phyloP scores from a whole-genome alignment of 2,113 vertebrate genomes.

The mouse (Mus musculus) region DNA sequence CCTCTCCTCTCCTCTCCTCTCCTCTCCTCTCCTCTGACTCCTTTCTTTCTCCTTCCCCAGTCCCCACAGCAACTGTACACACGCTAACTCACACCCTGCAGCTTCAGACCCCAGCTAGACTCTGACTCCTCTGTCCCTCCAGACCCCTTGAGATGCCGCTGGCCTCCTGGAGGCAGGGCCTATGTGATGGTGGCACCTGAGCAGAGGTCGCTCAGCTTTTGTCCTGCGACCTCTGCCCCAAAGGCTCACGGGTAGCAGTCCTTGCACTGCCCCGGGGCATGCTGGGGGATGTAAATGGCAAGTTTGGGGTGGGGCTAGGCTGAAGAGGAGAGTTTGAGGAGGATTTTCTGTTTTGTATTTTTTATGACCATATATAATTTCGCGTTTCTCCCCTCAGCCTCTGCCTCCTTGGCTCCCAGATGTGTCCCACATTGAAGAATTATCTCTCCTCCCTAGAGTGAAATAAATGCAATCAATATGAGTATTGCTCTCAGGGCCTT shows the following conservation, averaged over 20 bases:
- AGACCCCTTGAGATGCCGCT: background rate
- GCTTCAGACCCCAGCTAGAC: background rate
- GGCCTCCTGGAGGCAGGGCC: background rate
- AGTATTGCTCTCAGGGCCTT: conserved; percentile 99
- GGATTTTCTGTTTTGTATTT: conserved; percentile 80
- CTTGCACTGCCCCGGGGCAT: background rate
- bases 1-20: too few relatives aligned
- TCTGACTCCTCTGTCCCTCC: background rate
- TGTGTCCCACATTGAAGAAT: conserved; percentile 99
- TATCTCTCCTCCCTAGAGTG: conserved; percentile 99
- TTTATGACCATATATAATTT: conserved; percentile 95
- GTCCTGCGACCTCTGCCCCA: conserved; percentile 36
- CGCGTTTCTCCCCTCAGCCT: conserved; percentile 97
- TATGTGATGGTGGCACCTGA: background rate
- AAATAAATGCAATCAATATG: conserved; percentile 99
- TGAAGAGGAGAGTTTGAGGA: conserved; percentile 71
- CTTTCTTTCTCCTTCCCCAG: too few relatives aligned
- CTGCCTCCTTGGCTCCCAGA: conserved; percentile 99
- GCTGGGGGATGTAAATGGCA: conserved; percentile 67
- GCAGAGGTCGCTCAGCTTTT: background rate
- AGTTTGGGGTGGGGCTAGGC: conserved; percentile 67
- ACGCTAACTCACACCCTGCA: conserved; percentile 22
- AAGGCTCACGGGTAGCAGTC: background rate
- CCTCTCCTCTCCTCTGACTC: background rate
- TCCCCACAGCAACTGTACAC: background rate